phyloP scores from a whole-genome alignment of 2,113 vertebrate genomes.

The Entomyzon cyanotis region DNA sequence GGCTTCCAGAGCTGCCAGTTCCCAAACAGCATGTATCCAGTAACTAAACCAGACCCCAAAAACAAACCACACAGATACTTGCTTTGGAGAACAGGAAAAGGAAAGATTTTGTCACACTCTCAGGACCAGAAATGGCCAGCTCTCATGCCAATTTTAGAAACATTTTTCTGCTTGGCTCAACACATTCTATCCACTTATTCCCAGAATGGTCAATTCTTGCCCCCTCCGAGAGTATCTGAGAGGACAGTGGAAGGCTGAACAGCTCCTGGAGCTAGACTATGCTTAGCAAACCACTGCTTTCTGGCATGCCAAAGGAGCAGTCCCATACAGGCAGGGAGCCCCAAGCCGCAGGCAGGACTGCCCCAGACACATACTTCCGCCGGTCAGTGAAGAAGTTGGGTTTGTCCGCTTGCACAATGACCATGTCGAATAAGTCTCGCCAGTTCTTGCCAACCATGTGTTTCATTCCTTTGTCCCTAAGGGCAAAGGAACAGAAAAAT shows the following conservation, averaged over 20 bases:
- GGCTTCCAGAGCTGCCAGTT: background rate
- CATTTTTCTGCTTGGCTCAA: background rate
- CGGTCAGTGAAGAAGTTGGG: constrained; percentile 82
- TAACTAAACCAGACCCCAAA: background rate
- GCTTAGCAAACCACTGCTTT: background rate
- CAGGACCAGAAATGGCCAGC: background rate
- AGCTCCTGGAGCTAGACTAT: background rate
- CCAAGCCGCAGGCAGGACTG: background rate
- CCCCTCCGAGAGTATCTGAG: background rate
- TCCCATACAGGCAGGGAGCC: background rate
- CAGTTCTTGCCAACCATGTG: constrained; percentile 83
- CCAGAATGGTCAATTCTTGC: background rate
- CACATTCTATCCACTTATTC: background rate
- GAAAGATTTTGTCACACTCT: background rate
- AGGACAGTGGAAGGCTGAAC: background rate
- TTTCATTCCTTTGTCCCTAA: constrained; percentile 82
- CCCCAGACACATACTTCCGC: constrained; percentile 71
- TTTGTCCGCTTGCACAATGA: constrained; percentile 83
- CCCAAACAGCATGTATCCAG: background rate
- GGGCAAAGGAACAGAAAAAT: background rate
- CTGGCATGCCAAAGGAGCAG: background rate
- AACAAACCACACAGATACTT: background rate
- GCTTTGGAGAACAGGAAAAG: background rate
- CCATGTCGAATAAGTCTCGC: constrained; percentile 80
- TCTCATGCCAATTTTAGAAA: background rate